phyloP scores from a whole-genome alignment of 2,888 invertebrate species.

The Argyra leucocephala region DNA sequence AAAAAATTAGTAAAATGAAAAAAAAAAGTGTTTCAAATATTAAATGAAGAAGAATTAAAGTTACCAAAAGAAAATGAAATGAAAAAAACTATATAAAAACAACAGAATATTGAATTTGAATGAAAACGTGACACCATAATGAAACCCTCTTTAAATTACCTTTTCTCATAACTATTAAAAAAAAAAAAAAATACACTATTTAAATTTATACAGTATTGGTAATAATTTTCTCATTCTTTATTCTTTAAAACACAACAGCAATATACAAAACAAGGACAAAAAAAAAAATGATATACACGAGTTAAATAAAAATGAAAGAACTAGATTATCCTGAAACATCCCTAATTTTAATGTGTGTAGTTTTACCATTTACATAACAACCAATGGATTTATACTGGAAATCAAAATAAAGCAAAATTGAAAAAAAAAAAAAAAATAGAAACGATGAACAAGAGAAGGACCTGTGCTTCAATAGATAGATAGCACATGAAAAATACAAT shows the following conservation, averaged over 20 bases:
- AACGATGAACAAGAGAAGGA: no score
- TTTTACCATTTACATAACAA: constrained; percentile 1
- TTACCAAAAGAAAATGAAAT: not conserved
- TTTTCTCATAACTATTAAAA: not conserved
- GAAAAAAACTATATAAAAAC: not conserved
- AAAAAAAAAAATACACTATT: not conserved
- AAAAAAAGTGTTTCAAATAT: no score
- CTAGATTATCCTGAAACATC: constrained; percentile 6
- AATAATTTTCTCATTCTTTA: not conserved
- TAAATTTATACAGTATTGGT: not conserved
- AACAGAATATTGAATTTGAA: not conserved
- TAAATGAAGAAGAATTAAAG: not conserved
- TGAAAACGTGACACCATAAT: not conserved
- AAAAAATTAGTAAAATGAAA: no score
- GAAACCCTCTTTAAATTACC: not conserved
- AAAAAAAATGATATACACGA: not conserved
- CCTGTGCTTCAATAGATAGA: no score
- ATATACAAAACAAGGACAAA: not conserved
- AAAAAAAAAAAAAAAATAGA: not conserved
- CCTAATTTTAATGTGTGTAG: constrained; percentile 6
- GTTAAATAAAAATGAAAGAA: not conserved
- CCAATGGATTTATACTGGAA: not conserved
- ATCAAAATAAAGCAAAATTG: not conserved
- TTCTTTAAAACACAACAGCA: not conserved
- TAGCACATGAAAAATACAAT: no score